A percentile compares a stretch with the other conserved stretches of the same genome.
phyloP scores from a whole-genome alignment of 1,140 invertebrate genomes.

The Rhagoletis pomonella region DNA sequence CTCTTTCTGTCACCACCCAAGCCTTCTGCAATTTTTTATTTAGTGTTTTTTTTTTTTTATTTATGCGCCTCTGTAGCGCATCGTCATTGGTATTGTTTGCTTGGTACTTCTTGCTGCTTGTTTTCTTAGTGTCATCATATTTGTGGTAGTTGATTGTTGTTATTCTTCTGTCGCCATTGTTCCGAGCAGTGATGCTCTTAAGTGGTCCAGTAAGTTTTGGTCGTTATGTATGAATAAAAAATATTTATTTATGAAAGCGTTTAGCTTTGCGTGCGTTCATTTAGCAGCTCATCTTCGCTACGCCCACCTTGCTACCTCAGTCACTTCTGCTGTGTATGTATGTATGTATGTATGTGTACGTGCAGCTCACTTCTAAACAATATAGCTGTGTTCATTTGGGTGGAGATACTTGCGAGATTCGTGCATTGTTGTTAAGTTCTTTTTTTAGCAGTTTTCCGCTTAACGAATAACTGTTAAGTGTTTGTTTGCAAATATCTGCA shows the following conservation, averaged over 20 bases:
- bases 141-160: conserved; percentile 45
- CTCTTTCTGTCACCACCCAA: no score
- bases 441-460: background rate
- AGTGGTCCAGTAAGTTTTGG: conserved; percentile 39
- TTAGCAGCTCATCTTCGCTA: background rate
- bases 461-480: background rate
- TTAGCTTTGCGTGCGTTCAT: conserved; percentile 21
- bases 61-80: background rate
- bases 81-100: conserved; percentile 8
- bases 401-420: conserved; percentile 8
- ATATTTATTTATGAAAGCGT: conserved; percentile 37
- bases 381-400: conserved; percentile 28
- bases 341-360: no score
- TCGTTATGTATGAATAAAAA: conserved; percentile 44
- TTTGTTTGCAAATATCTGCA: background rate
- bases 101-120: conserved; percentile 21
- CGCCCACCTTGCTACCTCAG: background rate
- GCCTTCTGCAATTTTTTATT: background rate
- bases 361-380: background rate
- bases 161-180: conserved; percentile 5
- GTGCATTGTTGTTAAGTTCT: background rate
- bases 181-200: conserved; percentile 3
- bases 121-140: conserved; percentile 38
- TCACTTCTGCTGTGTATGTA: background rate
- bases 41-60: no score